These are phyloP conservation scores for Malurus cyaneus DNA, from an alignment of 2,113 vertebrate genomes.

Conservation along the genomic window DNA sequence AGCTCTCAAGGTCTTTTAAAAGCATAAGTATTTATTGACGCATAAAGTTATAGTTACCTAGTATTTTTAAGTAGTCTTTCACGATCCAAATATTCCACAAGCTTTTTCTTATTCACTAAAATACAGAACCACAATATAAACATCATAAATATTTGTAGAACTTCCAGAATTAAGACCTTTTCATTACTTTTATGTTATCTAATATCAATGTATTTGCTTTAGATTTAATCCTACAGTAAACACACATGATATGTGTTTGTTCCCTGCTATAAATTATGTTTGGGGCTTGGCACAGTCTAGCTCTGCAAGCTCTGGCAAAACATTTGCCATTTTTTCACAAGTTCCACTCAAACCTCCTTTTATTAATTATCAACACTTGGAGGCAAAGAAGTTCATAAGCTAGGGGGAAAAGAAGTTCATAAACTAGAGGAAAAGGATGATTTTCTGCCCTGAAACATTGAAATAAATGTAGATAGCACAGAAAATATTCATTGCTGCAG, in stretches of 20 bases:
- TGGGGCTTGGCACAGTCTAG: background rate
- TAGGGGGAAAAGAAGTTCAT: background rate
- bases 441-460: background rate
- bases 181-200: background rate
- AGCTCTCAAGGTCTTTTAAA: conserved; percentile 14
- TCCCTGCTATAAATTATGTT: background rate
- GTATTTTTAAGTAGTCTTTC: background rate
- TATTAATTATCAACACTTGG: background rate
- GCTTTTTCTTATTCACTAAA: background rate
- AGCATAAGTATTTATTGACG: background rate
- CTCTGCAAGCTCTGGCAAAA: background rate
- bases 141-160: background rate
- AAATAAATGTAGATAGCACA: fast-evolving
- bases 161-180: background rate
- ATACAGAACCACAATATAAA: background rate
- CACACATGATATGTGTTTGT: background rate
- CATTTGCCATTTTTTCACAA: background rate
- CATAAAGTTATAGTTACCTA: background rate
- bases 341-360: background rate
- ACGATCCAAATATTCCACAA: background rate
- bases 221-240: background rate
- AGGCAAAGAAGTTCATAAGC: background rate
- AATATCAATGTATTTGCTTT: background rate
- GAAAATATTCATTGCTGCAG: background rate
- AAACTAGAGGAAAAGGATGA: background rate